These are phyloP conservation scores for Digitonthophagus gazella DNA, from an alignment of 2,888 invertebrate species.

Conservation along the genomic window DNA sequence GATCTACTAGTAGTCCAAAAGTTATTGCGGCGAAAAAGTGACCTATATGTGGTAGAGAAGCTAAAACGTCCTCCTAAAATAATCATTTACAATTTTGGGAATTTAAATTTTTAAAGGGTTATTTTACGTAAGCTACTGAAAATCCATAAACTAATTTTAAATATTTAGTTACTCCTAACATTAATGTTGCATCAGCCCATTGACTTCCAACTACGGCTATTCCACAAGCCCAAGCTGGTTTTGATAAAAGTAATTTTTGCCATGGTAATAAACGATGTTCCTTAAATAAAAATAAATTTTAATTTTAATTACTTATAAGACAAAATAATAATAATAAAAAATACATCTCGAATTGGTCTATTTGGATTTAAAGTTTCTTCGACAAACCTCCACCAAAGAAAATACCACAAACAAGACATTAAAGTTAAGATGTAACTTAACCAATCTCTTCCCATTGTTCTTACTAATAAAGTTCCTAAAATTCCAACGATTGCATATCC, in stretches of 20 bases:
- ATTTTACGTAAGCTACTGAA: constrained; percentile 57
- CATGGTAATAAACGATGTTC: constrained; percentile 54
- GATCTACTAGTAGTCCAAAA: constrained; percentile 59
- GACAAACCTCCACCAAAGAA: constrained; percentile 57
- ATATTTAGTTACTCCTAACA: constrained; percentile 59
- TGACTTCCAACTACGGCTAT: constrained; percentile 60
- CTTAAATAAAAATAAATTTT: constrained; percentile 36
- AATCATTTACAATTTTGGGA: neutral
- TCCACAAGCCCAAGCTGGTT: constrained; percentile 60
- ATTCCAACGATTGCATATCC: constrained; percentile 58
- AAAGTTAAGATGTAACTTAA: constrained; percentile 55
- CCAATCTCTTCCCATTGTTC: constrained; percentile 55
- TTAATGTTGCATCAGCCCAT: constrained; percentile 60
- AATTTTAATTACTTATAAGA: too few relatives aligned
- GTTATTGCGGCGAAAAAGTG: constrained; percentile 58
- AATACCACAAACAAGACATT: constrained; percentile 55
- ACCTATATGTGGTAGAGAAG: constrained; percentile 58
- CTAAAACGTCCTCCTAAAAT: constrained; percentile 56
- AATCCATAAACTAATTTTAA: constrained; percentile 60
- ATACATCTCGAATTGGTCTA: constrained; percentile 50
- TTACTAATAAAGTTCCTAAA: constrained; percentile 55
- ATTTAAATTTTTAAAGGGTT: neutral
- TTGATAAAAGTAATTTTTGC: constrained; percentile 55
- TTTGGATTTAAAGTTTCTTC: constrained; percentile 55
- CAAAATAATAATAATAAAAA: neutral